Base-by-base conservation (phyloP, 2,113 vertebrate genomes). In the Leptodactylus fuscus region DNA sequence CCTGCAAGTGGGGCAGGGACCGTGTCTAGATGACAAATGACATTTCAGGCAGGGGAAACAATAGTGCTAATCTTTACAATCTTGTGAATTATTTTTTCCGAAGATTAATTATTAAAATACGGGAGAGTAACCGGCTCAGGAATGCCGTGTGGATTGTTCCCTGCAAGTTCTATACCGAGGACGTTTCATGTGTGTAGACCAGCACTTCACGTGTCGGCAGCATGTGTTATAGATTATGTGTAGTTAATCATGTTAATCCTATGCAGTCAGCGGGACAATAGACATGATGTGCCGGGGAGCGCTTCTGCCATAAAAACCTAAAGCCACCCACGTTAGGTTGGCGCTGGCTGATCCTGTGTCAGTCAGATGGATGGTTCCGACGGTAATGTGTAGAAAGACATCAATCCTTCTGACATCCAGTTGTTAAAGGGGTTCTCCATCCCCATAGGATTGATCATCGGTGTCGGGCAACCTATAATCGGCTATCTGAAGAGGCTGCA, bases 151-250 rank as follows among this genome's bases (percentile, higher is more conserved):
- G 0, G 6, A 41, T n/a, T 1, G 22, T 22, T 11, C 34, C 8
- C 34, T 38, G 76, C 1, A 29, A 5, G 24, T 48, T 75, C 8
- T 12, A 38, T 16, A 36, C 58, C 24, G 13, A 60, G 36, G 34
- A 62, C 0, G 18, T 34, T 38, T 27, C 11, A 24, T 44, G 38
- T 29, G 60, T 62, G n/a, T 27, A 22, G 18, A 32, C 13, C 0
- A 34, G 32, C 5, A n/a, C 36, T 16, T 71, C 20, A 74, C 24
- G 32, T 38, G 76, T 7, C 69, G 51, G 22, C 36, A 46, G 34
- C 81, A 74, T 75, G 34, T 83, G 81, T 3, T 29, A n/a, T 15
- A 15, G 10, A 83, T 76, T 83, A 76, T 16, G 8, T 32, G 65
- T 22, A 71, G 13, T 58, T 74, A 53, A 73, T 49, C 48, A 55